Conservation (phyloP, 1,140 invertebrate species). For the Sycophaga agraensis region DNA sequence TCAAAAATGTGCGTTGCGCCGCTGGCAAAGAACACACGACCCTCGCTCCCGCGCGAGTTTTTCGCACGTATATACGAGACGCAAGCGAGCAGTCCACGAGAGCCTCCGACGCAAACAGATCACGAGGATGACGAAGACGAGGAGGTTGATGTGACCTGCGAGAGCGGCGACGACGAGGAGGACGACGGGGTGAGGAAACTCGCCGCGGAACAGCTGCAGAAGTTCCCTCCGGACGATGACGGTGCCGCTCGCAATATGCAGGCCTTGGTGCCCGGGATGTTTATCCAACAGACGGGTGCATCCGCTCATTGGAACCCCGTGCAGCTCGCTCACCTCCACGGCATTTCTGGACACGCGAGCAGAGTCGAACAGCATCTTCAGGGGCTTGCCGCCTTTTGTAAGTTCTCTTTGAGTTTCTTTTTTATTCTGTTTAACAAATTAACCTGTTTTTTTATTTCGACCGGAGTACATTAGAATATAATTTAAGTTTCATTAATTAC, state of each 20-base stretch:
- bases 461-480: too few species aligned
- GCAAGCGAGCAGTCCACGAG: neutral
- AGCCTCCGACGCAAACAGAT: neutral
- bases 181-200: neutral
- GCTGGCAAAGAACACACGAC: neutral
- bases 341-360: slow-evolving; percentile 10
- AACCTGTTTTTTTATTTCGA: neutral
- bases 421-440: neutral
- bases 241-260: neutral
- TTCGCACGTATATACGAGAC: slow-evolving; percentile 25
- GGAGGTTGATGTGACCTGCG: slow-evolving; percentile 2
- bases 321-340: slow-evolving; percentile 25
- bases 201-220: neutral
- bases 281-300: neutral
- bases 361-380: slow-evolving; percentile 42
- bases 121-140: slow-evolving; percentile 9
- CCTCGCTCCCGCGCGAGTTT: slow-evolving; percentile 20
- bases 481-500: too few species aligned
- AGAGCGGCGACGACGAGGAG: neutral
- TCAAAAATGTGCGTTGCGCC: slow-evolving; percentile 19
- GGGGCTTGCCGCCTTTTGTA: slow-evolving; percentile 51
- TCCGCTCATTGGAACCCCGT: neutral
- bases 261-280: neutral
- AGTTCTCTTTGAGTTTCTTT: slow-evolving; percentile 30
- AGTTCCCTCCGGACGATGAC: neutral